These are phyloP conservation scores for Venturia canescens DNA, from an alignment of 1,140 invertebrate species.

Conservation along the genomic window DNA sequence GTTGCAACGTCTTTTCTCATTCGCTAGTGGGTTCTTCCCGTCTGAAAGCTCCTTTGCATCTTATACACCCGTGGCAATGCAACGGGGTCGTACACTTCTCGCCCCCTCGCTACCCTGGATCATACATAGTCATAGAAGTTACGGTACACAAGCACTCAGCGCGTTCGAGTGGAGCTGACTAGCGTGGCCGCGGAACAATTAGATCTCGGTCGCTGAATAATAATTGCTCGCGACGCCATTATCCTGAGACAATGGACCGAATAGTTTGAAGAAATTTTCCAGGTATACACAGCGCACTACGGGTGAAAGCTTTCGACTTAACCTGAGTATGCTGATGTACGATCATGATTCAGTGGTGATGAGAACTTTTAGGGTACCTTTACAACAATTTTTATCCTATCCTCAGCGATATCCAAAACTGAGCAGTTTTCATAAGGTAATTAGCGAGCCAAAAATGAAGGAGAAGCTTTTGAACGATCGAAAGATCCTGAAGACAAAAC, in stretches of 20 bases:
- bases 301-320: background rate
- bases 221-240: constrained; percentile 31
- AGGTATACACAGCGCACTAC: background rate
- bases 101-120: background rate
- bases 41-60: constrained; percentile 11
- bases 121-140: background rate
- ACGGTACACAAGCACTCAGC: background rate
- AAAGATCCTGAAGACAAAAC: background rate
- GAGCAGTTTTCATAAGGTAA: too few species aligned
- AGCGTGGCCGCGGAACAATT: constrained; percentile 21
- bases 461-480: background rate
- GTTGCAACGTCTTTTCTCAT: constrained; percentile 39
- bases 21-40: constrained; percentile 1
- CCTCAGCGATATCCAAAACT: too few species aligned
- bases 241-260: constrained; percentile 19
- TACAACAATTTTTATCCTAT: too few species aligned
- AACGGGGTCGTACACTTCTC: constrained; percentile 3
- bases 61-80: background rate
- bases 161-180: constrained; percentile 4
- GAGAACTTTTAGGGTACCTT: too few species aligned
- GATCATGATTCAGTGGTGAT: too few species aligned
- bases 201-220: constrained; percentile 37
- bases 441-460: background rate
- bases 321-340: background rate
- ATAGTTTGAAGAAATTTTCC: constrained; percentile 12